A percentile compares a stretch with the other conserved stretches of the same genome.
These are phyloP conservation scores for Molossus alvarezi DNA, from an alignment of 2,797 vertebrate genomes.

Conservation along the genomic window DNA sequence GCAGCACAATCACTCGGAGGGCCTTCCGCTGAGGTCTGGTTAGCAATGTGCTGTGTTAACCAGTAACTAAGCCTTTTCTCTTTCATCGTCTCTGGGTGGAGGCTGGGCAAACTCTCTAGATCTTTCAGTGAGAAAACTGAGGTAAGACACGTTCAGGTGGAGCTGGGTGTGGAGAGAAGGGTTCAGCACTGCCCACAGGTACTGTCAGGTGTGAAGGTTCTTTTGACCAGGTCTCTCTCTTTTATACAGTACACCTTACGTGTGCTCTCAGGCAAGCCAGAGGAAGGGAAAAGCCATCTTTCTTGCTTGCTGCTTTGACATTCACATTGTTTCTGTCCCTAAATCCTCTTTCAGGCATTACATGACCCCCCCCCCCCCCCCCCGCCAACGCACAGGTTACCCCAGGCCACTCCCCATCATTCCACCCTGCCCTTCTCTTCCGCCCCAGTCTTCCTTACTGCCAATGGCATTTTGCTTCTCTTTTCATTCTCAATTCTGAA, in stretches of 20 bases:
- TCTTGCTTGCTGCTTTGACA: neutral
- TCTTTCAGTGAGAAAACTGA: neutral
- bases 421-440: neutral
- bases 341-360: neutral
- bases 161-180: neutral
- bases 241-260: neutral
- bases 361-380: neutral
- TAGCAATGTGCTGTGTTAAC: neutral
- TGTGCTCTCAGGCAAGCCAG: neutral
- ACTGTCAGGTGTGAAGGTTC: neutral
- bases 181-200: neutral
- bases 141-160: neutral
- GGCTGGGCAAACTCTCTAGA: conserved; percentile 10
- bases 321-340: neutral
- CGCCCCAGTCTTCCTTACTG: neutral
- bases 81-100: neutral
- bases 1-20: neutral
- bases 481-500: conserved; percentile 29
- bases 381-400: neutral
- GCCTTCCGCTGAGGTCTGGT: neutral
- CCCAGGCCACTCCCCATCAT: neutral
- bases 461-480: conserved; percentile 32
- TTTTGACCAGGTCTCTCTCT: neutral
- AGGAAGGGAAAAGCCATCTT: neutral
- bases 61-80: neutral